Evolutionary conservation across 2,113 vertebrate genomes (phyloP).

Genomic region (Pelobates fuscus): DNA sequence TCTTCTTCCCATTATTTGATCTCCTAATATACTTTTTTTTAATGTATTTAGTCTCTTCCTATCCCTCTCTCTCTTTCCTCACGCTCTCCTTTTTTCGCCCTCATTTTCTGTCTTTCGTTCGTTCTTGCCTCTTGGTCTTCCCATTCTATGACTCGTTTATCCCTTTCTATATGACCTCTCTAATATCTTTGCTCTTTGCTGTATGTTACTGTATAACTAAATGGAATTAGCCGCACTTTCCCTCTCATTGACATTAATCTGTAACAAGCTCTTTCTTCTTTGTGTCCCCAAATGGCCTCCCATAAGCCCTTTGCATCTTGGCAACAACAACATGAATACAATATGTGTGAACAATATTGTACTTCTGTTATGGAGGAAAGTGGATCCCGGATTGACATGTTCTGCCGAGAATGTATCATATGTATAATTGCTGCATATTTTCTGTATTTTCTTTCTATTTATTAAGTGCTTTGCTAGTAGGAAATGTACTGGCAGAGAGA

Average conservation of each 20-base stretch:
- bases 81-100: background rate
- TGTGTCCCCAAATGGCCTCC: conserved; percentile 31
- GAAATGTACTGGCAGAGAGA: too few relatives aligned
- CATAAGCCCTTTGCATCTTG: conserved; percentile 9
- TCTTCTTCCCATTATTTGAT: background rate
- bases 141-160: background rate
- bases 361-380: background rate
- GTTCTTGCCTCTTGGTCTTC: background rate
- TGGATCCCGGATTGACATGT: background rate
- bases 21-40: background rate
- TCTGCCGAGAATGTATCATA: background rate
- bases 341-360: background rate
- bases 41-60: too few relatives aligned
- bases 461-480: too few relatives aligned
- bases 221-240: conserved; percentile 17
- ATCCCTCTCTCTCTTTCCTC: background rate
- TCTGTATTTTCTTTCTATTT: too few relatives aligned
- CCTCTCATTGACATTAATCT: conserved; percentile 34
- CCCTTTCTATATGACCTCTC: conserved; percentile 12
- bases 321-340: background rate
- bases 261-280: conserved; percentile 25
- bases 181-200: background rate
- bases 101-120: background rate
- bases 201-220: conserved; percentile 3
- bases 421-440: background rate